Base-by-base conservation (phyloP, 2,888 invertebrate species). In the Microctonus brassicae region DNA sequence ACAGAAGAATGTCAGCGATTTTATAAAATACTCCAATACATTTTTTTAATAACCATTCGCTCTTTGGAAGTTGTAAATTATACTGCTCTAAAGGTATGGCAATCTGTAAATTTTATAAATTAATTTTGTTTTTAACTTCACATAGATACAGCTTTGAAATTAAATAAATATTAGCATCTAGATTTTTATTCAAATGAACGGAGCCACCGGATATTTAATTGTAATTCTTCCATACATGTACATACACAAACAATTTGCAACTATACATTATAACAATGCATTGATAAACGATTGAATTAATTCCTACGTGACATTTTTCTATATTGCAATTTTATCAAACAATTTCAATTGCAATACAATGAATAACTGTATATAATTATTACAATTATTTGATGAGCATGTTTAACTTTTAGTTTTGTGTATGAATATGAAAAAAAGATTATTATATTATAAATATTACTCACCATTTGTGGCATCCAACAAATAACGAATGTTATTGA, bases 381-480 rank as follows among this genome's bases (percentile, higher is more conserved):
- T 36, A 47, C 6, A 20, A n/a, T 4, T 39, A 39, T 39, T 39
- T 6, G n/a, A n/a, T n/a, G 11, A 7, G 47, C 17, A 47, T 47
- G 7, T n/a, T 17, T 20, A n/a, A 7, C 3, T 47, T 17, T 47
- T 47, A 2, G 1, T 17, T 6, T 47, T 7, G 17, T 47, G 17
- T 47, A 7, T n/a, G 5, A 3, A 6, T n/a, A 47, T 47, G 47
- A 47, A 47, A 47, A 9, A 47, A 47, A 17, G 1, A 47, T 47
- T 47, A n/a, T 39, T 47, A 42, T 47, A 3, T 33, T 33, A 61
- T 34, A 3, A 17, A 47, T 61, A 52, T 36, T 26, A 20, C 89
- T 90, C 84, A 96, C 96, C 94, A 96, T 93, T 88, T 95, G 95
- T 26, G 96, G 96, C 88, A 95, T 90, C 96, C 96, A 96, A 88